Evolutionary conservation across 2,113 vertebrate species (phyloP).

Genomic region (Edolisoma coerulescens): DNA sequence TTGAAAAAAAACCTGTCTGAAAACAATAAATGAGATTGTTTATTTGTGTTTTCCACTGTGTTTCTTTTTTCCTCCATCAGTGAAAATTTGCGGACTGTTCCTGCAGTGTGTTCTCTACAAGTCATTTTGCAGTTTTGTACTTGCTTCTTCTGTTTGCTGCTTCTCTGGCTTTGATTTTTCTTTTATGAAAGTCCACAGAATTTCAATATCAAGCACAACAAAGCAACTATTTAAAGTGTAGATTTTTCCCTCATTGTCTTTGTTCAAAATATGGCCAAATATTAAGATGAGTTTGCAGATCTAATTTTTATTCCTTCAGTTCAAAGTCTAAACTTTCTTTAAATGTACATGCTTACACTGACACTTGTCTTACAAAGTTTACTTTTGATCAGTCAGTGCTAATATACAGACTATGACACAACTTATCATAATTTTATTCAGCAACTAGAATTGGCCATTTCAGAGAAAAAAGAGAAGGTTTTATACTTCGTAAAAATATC

Average conservation of each 20-base stretch:
- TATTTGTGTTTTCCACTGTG: neutral
- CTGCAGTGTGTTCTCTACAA: neutral
- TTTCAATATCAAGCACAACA: neutral
- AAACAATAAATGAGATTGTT: neutral
- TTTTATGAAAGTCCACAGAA: neutral
- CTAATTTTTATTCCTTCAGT: neutral
- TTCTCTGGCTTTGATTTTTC: neutral
- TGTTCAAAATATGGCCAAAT: neutral
- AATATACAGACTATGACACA: neutral
- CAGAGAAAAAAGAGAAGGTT: neutral
- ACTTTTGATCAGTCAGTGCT: conserved; percentile 17
- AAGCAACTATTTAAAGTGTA: neutral
- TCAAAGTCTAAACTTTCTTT: conserved; percentile 23
- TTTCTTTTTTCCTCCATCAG: neutral
- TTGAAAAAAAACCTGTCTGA: neutral
- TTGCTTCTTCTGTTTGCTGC: neutral
- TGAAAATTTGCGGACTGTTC: neutral
- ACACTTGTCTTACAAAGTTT: conserved; percentile 17
- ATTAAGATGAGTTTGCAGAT: neutral
- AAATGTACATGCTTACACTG: neutral
- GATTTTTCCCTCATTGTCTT: neutral
- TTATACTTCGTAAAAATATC: neutral
- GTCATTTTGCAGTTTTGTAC: neutral
- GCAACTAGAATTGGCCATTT: neutral
- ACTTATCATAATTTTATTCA: neutral